These are phyloP conservation scores for Nineta flava DNA, from an alignment of 2,888 invertebrate species.

Conservation along the genomic window DNA sequence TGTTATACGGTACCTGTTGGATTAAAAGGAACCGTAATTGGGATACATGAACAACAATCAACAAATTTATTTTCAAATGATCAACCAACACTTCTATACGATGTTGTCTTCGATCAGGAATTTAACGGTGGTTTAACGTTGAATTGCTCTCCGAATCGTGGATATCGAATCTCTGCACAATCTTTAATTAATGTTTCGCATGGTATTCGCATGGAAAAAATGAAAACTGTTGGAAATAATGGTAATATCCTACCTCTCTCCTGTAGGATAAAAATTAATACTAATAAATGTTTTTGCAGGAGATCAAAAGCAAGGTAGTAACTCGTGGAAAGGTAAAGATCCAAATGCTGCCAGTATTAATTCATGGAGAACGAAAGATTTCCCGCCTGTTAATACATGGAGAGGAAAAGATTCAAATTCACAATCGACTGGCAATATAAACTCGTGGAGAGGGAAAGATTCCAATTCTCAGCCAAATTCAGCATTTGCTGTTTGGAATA, in stretches of 20 bases:
- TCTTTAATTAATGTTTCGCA: slow-evolving; percentile 44
- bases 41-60: slow-evolving; percentile 29
- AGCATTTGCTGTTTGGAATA: background rate
- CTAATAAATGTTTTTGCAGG: background rate
- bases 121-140: slow-evolving; percentile 49
- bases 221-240: slow-evolving; percentile 14
- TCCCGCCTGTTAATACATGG: background rate
- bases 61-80: slow-evolving; percentile 26
- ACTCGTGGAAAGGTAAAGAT: background rate
- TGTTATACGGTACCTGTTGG: slow-evolving; percentile 70
- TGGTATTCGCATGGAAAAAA: slow-evolving; percentile 29
- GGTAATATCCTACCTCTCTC: no score
- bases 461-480: background rate
- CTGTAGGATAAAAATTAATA: no score
- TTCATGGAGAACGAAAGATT: background rate
- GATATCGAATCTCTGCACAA: slow-evolving; percentile 34
- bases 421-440: background rate
- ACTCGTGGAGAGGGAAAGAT: background rate
- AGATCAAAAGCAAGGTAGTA: background rate
- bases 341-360: background rate
- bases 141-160: slow-evolving; percentile 30
- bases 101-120: slow-evolving; percentile 64
- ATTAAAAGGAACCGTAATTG: slow-evolving; percentile 71
- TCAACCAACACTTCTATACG: slow-evolving; percentile 45
- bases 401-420: background rate